Conservation (phyloP, 2,888 invertebrate species). For the Marasmarcha lunaedactyla region DNA sequence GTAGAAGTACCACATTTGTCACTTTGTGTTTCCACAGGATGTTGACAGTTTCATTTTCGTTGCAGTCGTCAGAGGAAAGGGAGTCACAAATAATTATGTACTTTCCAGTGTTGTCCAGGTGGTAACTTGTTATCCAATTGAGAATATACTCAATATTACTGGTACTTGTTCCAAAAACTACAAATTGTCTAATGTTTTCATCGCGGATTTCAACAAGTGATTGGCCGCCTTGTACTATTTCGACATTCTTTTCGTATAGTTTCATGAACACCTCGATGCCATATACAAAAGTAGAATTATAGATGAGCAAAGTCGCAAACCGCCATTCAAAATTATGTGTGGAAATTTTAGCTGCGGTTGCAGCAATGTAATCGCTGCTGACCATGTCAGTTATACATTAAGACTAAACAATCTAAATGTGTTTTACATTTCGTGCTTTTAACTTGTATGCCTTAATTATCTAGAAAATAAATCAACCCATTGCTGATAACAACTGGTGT, state of each 20-base stretch:
- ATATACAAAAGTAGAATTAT: conserved; percentile 15
- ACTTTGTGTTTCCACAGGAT: conserved; percentile 10
- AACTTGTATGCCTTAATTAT: no score
- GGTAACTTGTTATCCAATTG: conserved; percentile 21
- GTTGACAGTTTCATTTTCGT: conserved; percentile 5
- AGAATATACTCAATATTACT: conserved; percentile 24
- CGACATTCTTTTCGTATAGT: background rate
- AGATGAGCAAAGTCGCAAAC: conserved; percentile 30
- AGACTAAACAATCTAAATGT: no score
- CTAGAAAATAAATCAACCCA: no score
- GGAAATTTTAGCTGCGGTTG: conserved; percentile 35
- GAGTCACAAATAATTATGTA: conserved; percentile 31
- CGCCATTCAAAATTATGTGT: conserved; percentile 41
- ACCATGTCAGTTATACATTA: no score
- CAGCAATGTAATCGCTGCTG: conserved; percentile 20
- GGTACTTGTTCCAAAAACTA: conserved; percentile 29
- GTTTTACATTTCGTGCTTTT: no score
- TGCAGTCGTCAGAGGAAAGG: conserved; percentile 21
- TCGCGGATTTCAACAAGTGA: conserved; percentile 18
- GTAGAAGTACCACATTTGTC: conserved; percentile 29
- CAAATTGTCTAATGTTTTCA: conserved; percentile 24
- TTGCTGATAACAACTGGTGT: no score
- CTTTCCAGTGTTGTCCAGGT: conserved; percentile 32
- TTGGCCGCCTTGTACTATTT: conserved; percentile 26
- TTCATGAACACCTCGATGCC: background rate